phyloP scores from a whole-genome alignment of 2,113 vertebrate species.

The Bos indicus region DNA sequence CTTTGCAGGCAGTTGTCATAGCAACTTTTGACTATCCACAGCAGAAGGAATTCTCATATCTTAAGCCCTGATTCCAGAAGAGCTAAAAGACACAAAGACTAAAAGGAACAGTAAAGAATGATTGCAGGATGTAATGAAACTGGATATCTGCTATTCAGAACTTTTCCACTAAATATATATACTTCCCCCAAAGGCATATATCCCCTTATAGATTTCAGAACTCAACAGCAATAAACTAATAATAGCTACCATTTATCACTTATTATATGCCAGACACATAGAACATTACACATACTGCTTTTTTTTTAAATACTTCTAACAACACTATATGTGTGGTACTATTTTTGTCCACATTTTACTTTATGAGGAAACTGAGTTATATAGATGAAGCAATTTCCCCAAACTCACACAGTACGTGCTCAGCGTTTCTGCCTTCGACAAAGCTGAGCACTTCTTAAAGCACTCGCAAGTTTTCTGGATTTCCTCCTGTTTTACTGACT shows the following conservation, averaged over 20 bases:
- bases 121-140: constrained; percentile 51
- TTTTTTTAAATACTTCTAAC: background rate
- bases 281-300: background rate
- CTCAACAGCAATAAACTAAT: constrained; percentile 21
- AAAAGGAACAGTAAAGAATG: constrained; percentile 54
- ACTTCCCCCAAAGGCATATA: background rate
- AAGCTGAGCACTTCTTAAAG: background rate
- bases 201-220: constrained; percentile 30
- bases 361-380: constrained; percentile 1
- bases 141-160: constrained; percentile 17
- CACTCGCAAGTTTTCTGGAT: background rate
- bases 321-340: background rate
- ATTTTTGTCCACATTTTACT: constrained; percentile 7
- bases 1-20: constrained; percentile 71
- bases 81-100: constrained; percentile 53
- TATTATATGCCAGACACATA: background rate
- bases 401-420: background rate
- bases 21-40: constrained; percentile 67
- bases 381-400: background rate
- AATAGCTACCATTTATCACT: constrained; percentile 35
- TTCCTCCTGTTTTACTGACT: background rate
- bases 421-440: background rate
- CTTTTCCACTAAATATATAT: constrained; percentile 12
- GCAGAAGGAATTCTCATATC: constrained; percentile 60
- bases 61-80: constrained; percentile 40